phyloP scores from a whole-genome alignment of 2,113 vertebrate species.

The Leptodactylus fuscus region DNA sequence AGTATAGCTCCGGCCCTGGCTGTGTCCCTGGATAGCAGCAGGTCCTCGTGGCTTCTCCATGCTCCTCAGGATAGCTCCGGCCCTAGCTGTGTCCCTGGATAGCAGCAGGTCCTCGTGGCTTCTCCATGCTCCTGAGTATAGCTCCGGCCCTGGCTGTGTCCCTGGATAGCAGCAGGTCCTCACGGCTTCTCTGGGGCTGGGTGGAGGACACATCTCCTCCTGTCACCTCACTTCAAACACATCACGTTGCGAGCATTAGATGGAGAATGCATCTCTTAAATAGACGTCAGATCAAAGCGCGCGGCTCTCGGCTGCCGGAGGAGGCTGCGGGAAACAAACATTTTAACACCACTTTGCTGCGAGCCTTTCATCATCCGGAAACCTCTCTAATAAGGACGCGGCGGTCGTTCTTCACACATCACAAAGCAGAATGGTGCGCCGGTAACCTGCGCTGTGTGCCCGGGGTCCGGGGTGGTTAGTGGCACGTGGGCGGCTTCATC shows the following conservation, averaged over 20 bases:
- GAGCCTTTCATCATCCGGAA: conserved; percentile 51
- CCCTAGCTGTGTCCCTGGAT: neutral
- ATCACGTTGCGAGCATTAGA: conserved; percentile 51
- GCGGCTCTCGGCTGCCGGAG: conserved; percentile 6
- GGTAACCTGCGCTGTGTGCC: neutral
- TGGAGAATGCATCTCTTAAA: conserved; percentile 35
- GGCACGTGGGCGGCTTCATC: neutral
- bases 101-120: neutral
- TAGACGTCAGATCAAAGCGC: conserved; percentile 50
- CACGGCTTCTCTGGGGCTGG: neutral
- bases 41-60: neutral
- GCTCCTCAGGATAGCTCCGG: too few relatives aligned
- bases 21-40: neutral
- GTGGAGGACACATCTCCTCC: neutral
- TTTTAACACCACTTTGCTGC: conserved; percentile 46
- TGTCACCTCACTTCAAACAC: conserved; percentile 45
- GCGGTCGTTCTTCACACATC: conserved; percentile 14
- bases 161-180: neutral
- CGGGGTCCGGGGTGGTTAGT: neutral
- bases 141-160: neutral
- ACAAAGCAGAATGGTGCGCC: neutral
- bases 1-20: too few relatives aligned
- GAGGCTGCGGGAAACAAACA: conserved; percentile 15
- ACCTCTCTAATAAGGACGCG: conserved; percentile 17
- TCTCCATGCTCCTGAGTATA: too few relatives aligned